Base-by-base conservation (phyloP, 2,113 vertebrate species). In the Poeciliopsis turrubarensis region DNA sequence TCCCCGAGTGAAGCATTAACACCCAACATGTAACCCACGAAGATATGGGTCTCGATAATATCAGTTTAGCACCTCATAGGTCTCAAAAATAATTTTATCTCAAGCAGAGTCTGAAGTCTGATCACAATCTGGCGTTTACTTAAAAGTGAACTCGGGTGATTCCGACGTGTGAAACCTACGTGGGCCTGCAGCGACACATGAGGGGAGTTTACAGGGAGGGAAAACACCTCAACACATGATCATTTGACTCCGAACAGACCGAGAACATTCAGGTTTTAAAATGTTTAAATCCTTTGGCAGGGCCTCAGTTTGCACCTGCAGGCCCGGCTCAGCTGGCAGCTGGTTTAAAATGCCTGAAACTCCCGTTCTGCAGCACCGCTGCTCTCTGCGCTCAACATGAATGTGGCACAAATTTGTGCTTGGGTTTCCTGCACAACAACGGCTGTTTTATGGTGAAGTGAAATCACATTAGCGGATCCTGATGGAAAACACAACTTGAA, bases 191-290 rank as follows among this genome's bases (percentile, higher is more conserved):
- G 75, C 54, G 26, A 11, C 39, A 71, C 72, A 69, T 11, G 4
- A 82, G 68, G 72, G 69, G 77, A 79, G 77, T 86, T 88, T 79
- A 89, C 79, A 34, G 39, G 25, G 66, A 4, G 57, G 80, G 81
- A 78, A 87, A 83, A 72, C 27, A 84, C 79, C 78, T 26, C 12
- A 37, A 22, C 34, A 54, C 44, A 27, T 12, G 13, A 73, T 76
- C 3, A 1, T 62, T 70, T 74, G 1, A 68, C 73, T 66, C 54
- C n/a, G 17, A 86, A 70, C 34, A 71, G 27, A 70, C 8, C 15
- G 6, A 27, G 22, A 32, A 73, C 25, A 60, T 27, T 66, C 26
- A 15, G 31, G 68, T 72, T 82, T 68, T 65, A 26, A 61, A 71
- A 67, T 66, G 12, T n/a, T 19, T 60, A 64, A 72, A 30, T 27